These are phyloP conservation scores for Zelostemma sp. DNA, from an alignment of 1,140 invertebrate genomes.

Conservation along the genomic window DNA sequence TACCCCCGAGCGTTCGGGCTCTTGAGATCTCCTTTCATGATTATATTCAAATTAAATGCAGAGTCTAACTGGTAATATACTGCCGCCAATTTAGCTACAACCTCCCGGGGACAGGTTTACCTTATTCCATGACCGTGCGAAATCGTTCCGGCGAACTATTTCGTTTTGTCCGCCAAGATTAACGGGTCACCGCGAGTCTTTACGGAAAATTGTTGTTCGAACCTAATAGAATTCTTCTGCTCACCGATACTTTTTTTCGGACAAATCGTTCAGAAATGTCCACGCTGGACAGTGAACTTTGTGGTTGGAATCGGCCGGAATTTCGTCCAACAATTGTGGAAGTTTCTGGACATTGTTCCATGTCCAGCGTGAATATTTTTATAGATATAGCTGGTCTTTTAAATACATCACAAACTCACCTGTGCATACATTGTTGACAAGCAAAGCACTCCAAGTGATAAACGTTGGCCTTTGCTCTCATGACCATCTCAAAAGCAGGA, in stretches of 20 bases:
- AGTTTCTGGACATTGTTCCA: too few relatives aligned
- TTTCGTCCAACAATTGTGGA: too few relatives aligned
- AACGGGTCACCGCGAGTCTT: constrained; percentile 26
- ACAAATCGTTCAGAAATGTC: too few relatives aligned
- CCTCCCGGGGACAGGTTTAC: constrained; percentile 60
- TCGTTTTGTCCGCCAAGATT: constrained; percentile 53
- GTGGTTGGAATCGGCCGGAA: too few relatives aligned
- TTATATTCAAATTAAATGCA: constrained; percentile 72
- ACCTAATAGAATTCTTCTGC: too few relatives aligned
- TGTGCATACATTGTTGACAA: constrained; percentile 96
- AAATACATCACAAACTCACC: too few relatives aligned
- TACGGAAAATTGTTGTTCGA: constrained; percentile 3
- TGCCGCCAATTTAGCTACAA: constrained; percentile 70
- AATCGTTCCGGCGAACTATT: constrained; percentile 53
- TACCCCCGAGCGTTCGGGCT: constrained; percentile 56
- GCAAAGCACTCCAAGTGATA: constrained; percentile 97
- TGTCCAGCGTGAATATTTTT: too few relatives aligned
- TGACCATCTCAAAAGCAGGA: constrained; percentile 97
- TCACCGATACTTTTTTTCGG: too few relatives aligned
- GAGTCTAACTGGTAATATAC: constrained; percentile 69
- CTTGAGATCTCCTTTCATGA: constrained; percentile 66
- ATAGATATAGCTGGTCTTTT: too few relatives aligned
- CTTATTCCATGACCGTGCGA: constrained; percentile 54
- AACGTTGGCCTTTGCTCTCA: constrained; percentile 93
- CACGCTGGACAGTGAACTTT: too few relatives aligned